phyloP scores from a whole-genome alignment of 2,888 invertebrate species.

The Rosalia funebris region DNA sequence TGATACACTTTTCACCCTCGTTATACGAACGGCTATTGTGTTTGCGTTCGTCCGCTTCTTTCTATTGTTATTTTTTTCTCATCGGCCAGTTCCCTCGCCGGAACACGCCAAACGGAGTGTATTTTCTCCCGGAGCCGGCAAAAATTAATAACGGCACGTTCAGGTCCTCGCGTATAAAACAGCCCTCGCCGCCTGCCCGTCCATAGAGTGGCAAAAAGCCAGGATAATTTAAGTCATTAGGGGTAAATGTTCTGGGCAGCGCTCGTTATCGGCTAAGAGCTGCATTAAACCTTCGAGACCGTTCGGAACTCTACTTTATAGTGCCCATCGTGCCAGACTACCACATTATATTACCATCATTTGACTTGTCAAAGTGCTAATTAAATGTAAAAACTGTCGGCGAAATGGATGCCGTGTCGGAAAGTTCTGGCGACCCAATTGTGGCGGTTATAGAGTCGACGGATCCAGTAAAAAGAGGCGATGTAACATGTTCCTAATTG shows the following conservation, averaged over 20 bases:
- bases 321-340: slow-evolving; percentile 33
- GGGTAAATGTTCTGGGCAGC: slow-evolving; percentile 53
- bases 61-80: too few relatives aligned
- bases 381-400: slow-evolving; percentile 28
- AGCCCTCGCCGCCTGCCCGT: slow-evolving; percentile 32
- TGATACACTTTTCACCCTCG: too few relatives aligned
- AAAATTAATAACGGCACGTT: neutral
- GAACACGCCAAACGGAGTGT: too few relatives aligned
- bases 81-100: too few relatives aligned
- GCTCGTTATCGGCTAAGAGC: slow-evolving; percentile 54
- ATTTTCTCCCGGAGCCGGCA: neutral
- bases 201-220: slow-evolving; percentile 50
- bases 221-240: slow-evolving; percentile 54
- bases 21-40: too few relatives aligned
- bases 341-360: slow-evolving; percentile 33
- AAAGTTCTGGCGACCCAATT: neutral
- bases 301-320: slow-evolving; percentile 37
- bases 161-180: slow-evolving; percentile 8
- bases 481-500: too few relatives aligned
- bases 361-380: slow-evolving; percentile 34
- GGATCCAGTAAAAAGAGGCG: too few relatives aligned
- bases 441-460: too few relatives aligned
- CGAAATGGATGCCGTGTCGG: neutral
- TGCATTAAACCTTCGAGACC: slow-evolving; percentile 48
- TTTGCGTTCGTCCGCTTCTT: too few relatives aligned